These are phyloP conservation scores for Stichodactyla mertensii DNA, from an alignment of 64 coral and sea anemone genomes.

Conservation along the genomic window DNA sequence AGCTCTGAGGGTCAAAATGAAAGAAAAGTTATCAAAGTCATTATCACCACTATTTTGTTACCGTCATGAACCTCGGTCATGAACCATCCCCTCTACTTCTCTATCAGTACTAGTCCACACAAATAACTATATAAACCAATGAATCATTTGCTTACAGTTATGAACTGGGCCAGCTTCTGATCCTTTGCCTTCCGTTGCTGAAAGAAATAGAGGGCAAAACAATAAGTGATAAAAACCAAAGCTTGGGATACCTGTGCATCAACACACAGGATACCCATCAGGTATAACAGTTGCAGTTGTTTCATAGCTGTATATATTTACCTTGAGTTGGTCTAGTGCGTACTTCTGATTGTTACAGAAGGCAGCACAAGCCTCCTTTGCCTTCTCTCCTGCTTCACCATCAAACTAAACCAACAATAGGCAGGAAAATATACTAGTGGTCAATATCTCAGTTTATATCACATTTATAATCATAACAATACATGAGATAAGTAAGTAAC, in stretches of 20 bases:
- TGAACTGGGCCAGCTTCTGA: slow-evolving; percentile 69
- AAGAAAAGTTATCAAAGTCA: too few relatives aligned
- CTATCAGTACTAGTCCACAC: not conserved
- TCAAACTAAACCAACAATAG: slow-evolving; percentile 60
- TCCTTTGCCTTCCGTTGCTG: slow-evolving; percentile 79
- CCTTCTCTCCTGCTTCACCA: slow-evolving; percentile 72
- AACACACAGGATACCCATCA: not conserved
- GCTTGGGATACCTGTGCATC: not conserved
- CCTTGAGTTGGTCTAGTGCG: slow-evolving; percentile 89
- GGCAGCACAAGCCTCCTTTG: slow-evolving; percentile 83
- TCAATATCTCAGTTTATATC: too few relatives aligned
- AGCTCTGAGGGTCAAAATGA: slow-evolving; percentile 37
- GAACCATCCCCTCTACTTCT: not conserved
- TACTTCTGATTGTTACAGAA: slow-evolving; percentile 97
- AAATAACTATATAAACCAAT: not conserved
- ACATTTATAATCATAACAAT: too few relatives aligned
- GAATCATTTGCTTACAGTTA: slow-evolving; percentile 49
- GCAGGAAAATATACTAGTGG: too few relatives aligned
- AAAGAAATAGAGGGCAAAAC: not conserved
- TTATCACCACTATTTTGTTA: too few relatives aligned
- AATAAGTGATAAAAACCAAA: not conserved
- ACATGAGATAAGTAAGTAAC: too few relatives aligned
- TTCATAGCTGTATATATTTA: not conserved
- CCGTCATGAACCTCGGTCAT: too few relatives aligned
- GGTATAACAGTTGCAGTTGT: not conserved